These are phyloP conservation scores for Ascaphus truei DNA, from an alignment of 2,113 vertebrate genomes.

Conservation along the genomic window DNA sequence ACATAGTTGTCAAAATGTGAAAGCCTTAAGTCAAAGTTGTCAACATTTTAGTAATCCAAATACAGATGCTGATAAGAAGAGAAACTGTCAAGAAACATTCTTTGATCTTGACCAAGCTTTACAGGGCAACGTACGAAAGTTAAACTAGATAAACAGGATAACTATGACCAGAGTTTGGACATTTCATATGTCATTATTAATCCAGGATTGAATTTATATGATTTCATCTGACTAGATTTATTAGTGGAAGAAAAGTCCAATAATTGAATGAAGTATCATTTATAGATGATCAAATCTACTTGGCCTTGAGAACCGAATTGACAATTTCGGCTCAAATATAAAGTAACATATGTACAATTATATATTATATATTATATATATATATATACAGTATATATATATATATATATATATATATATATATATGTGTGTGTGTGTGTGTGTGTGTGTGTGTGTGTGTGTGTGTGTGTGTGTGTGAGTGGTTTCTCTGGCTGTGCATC, in stretches of 20 bases:
- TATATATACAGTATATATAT: no score
- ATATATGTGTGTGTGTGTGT: no score
- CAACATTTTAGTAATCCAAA: constrained; percentile 5
- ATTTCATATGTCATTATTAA: constrained; percentile 46
- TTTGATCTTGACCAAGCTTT: constrained; percentile 56
- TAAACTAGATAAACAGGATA: constrained; percentile 54
- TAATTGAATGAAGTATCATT: not conserved
- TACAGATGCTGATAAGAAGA: constrained; percentile 39
- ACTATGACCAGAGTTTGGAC: constrained; percentile 45
- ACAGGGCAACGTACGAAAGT: constrained; percentile 49
- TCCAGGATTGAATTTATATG: constrained; percentile 37
- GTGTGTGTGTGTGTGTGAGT: no score
- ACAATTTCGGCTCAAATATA: no score
- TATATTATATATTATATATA: no score
- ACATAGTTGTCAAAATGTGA: constrained; percentile 34
- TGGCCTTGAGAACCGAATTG: no score
- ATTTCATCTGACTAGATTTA: not conserved
- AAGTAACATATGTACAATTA: no score
- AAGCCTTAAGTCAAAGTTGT: constrained; percentile 37
- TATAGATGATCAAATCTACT: not conserved
- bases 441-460: no score
- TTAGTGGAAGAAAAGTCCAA: not conserved
- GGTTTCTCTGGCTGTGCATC: no score
- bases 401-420: no score
- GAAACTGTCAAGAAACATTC: constrained; percentile 30